Evolutionary conservation across 1,140 invertebrate species (phyloP).

Genomic region (Globodera ellingtonae): DNA sequence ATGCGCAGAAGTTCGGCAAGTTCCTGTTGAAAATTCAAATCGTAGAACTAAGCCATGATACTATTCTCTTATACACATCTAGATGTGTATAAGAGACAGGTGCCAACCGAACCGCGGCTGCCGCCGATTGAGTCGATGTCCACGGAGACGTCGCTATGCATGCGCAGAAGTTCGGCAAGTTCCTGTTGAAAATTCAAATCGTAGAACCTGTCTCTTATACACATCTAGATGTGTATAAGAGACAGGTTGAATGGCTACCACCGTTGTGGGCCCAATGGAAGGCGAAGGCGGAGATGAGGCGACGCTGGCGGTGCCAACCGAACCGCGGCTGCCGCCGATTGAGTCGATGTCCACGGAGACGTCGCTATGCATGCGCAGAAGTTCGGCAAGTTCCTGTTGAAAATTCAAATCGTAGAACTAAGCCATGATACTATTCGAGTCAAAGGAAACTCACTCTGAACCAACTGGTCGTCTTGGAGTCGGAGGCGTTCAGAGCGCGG

Average conservation of each 20-base stretch:
- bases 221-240: too few relatives aligned
- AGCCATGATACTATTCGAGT: background rate
- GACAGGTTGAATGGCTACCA: background rate
- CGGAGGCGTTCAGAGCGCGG: slow-evolving; percentile 20
- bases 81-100: too few relatives aligned
- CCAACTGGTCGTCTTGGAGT: slow-evolving; percentile 28
- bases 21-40: too few relatives aligned
- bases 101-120: slow-evolving; percentile 6
- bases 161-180: slow-evolving; percentile 26
- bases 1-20: too few relatives aligned
- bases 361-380: slow-evolving; percentile 21
- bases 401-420: background rate
- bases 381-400: slow-evolving; percentile 28
- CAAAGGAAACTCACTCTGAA: slow-evolving; percentile 9
- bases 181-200: slow-evolving; percentile 13
- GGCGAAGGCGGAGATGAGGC: background rate
- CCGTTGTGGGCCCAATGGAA: background rate
- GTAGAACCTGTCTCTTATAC: too few relatives aligned
- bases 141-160: slow-evolving; percentile 7
- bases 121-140: slow-evolving; percentile 5
- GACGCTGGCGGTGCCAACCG: slow-evolving; percentile 6
- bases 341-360: background rate
- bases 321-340: slow-evolving; percentile 7
- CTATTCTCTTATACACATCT: too few relatives aligned
- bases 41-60: too few relatives aligned